A percentile compares a stretch with the other conserved stretches of the same genome.
These are phyloP conservation scores for Myotis pilosus DNA, from an alignment of 2,797 vertebrate genomes.

Conservation along the genomic window DNA sequence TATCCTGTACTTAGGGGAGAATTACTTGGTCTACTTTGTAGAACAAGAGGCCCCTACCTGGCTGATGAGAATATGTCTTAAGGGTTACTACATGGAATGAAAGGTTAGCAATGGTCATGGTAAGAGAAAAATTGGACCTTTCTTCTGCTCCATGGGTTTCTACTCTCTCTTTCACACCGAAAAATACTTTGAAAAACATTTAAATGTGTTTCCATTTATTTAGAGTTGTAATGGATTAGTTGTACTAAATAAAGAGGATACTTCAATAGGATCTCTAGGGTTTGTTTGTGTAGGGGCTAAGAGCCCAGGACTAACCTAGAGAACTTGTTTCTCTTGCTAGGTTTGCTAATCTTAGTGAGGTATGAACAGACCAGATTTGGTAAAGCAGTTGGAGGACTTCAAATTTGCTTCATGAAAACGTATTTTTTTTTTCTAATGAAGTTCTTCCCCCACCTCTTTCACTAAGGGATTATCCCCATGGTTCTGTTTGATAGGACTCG, in stretches of 20 bases:
- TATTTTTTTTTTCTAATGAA: neutral
- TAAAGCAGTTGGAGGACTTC: conserved; percentile 41
- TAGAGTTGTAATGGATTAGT: neutral
- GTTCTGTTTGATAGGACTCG: neutral
- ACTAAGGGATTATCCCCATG: neutral
- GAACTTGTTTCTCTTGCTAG: conserved; percentile 60
- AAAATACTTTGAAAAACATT: neutral
- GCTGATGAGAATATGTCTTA: neutral
- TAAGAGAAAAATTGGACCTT: conserved; percentile 9
- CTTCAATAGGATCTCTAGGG: neutral
- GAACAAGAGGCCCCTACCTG: neutral
- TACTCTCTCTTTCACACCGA: neutral
- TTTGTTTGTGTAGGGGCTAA: neutral
- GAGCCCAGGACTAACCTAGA: conserved; percentile 10
- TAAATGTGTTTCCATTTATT: neutral
- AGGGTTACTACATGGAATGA: neutral
- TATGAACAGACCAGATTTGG: conserved; percentile 4
- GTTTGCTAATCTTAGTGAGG: conserved; percentile 22
- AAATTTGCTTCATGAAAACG: neutral
- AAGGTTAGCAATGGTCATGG: neutral
- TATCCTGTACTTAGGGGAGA: neutral
- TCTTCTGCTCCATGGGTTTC: conserved; percentile 20
- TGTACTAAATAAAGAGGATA: neutral
- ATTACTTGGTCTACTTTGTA: neutral
- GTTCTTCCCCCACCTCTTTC: neutral